Conservation (phyloP, 1,140 invertebrate genomes). For the Pristionchus pacificus region DNA sequence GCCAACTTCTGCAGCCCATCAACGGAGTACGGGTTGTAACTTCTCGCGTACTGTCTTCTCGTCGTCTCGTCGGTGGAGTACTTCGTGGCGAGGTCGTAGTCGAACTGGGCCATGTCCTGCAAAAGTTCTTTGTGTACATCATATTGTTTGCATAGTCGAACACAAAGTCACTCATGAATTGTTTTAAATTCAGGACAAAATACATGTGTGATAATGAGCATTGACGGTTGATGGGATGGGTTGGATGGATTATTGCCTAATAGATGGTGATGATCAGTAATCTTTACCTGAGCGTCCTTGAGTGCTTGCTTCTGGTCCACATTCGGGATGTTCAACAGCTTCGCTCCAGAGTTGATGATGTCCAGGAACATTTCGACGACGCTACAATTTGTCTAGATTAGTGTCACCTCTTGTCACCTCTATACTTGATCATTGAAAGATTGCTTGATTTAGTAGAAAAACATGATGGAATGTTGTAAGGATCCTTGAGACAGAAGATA, state of each 20-base stretch:
- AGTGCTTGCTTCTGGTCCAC: no score
- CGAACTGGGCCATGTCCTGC: background rate
- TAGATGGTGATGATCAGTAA: no score
- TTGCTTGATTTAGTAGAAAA: no score
- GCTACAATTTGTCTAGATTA: no score
- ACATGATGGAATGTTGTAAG: no score
- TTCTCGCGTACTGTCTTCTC: constrained; percentile 36
- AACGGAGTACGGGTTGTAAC: constrained; percentile 37
- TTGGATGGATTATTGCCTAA: no score
- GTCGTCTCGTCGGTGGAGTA: constrained; percentile 32
- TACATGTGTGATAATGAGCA: background rate
- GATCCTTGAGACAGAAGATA: background rate
- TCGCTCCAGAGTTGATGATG: background rate
- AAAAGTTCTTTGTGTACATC: background rate
- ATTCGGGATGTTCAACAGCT: background rate
- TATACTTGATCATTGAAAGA: no score
- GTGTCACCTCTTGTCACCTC: no score
- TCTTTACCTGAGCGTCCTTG: no score
- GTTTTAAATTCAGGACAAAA: no score
- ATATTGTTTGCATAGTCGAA: no score
- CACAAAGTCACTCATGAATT: no score
- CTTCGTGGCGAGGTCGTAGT: background rate
- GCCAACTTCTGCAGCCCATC: background rate
- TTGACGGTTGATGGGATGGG: background rate
- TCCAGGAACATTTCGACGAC: background rate